Evolutionary conservation across 2,888 invertebrate species (phyloP).

Genomic region (Callosobruchus maculatus): DNA sequence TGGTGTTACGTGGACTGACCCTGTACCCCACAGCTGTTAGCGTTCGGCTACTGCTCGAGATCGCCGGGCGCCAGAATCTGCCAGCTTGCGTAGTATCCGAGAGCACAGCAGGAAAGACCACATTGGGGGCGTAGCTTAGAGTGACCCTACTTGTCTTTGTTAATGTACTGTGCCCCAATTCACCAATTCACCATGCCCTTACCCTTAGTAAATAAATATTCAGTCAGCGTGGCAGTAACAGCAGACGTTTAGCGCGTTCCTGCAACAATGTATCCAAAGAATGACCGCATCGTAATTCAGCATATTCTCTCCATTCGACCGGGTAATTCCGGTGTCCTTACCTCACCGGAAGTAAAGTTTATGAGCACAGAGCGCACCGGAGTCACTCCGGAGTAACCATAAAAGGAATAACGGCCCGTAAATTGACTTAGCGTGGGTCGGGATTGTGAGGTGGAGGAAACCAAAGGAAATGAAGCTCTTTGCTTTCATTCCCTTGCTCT

Average conservation of each 20-base stretch:
- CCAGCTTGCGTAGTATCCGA: no score
- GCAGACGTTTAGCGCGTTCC: background rate
- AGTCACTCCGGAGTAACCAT: background rate
- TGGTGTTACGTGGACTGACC: no score
- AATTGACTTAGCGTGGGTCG: background rate
- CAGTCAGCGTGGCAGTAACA: no score
- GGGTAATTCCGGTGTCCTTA: background rate
- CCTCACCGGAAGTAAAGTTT: background rate
- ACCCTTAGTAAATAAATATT: no score
- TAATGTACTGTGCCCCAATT: no score
- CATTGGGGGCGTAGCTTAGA: no score
- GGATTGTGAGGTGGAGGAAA: background rate
- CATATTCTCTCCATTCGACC: background rate
- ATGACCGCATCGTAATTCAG: background rate
- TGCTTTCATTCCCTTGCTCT: background rate
- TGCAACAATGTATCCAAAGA: background rate
- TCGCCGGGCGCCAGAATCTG: no score
- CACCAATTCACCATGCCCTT: no score
- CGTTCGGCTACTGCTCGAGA: no score
- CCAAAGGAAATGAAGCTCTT: background rate
- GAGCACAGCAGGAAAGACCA: no score
- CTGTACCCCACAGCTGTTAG: no score
- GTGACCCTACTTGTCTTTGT: no score
- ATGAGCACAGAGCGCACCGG: background rate
- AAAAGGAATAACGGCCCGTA: background rate